Evolutionary conservation across 2,113 vertebrate species (phyloP), one percentile per base, ranked within the genome.

Genomic region (Arothron firmamentum): DNA sequence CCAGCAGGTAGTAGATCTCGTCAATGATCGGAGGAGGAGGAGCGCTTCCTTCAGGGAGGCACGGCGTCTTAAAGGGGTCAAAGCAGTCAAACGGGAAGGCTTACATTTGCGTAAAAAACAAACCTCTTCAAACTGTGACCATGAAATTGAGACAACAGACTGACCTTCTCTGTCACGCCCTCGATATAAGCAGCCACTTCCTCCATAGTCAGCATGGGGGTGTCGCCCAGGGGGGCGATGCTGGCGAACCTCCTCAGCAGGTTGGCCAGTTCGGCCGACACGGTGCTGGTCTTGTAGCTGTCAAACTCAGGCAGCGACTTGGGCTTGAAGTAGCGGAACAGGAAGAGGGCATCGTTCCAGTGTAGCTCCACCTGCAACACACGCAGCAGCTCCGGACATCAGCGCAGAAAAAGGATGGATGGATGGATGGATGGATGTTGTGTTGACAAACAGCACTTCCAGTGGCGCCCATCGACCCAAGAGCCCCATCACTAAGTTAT

Each of bases 271-370:
- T 99, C 97, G 0, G 96, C 96, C 25, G 96, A 99, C 51, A 99
- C 96, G 0, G 97, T 98, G 86, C 97, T 99, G 1, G 97, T 97
- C 90, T 99, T 99, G 75, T 98, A 99, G 85, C 97, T 98, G 67
- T 99, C 97, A 67, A 99, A 99, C 70, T 99, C 97, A 0, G 97
- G 95, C 59, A 97, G 90, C 1, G 94, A 93, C 90, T 98, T 98
- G 56, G 97, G 97, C 78, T 98, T 98, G 84, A 99, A 98, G 75
- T 98, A 98, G 19, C 95, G 93, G 75, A 99, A 98, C 94, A 99
- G 94, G 72, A 95, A 96, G 46, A 95, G 85, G 21, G 95, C 91
- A 16, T 98, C 94, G 31, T 89, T 90, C 96, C 97, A 99, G 15
- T 91, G 90, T 18, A 99, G 87, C 65, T 98, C 96, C 77, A 99